phyloP scores from a whole-genome alignment of 2,113 vertebrate species.

The Mus spicilegus region DNA sequence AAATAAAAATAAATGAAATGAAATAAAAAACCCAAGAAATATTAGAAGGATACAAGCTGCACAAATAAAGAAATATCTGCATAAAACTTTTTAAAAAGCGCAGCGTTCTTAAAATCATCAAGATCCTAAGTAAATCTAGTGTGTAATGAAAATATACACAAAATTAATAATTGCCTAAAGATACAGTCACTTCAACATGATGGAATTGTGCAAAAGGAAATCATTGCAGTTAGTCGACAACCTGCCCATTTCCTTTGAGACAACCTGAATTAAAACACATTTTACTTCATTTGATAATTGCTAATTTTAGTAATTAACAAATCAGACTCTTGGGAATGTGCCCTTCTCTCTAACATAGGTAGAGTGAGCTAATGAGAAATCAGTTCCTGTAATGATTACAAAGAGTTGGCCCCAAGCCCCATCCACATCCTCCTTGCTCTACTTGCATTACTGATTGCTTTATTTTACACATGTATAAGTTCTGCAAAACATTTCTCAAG shows the following conservation, averaged over 20 bases:
- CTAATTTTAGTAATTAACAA: constrained; percentile 81
- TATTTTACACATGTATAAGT: constrained; percentile 62
- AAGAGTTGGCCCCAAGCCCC: constrained; percentile 49
- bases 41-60: not conserved
- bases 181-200: constrained; percentile 5
- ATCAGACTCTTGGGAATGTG: constrained; percentile 55
- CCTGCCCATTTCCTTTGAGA: constrained; percentile 58
- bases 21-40: not conserved
- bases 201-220: constrained; percentile 42
- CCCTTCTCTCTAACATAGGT: constrained; percentile 56
- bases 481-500: constrained; percentile 43
- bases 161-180: constrained; percentile 43
- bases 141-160: not conserved
- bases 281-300: constrained; percentile 70
- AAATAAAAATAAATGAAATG: not conserved
- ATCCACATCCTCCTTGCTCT: constrained; percentile 29
- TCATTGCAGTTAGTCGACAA: constrained; percentile 24
- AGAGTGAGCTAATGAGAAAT: constrained; percentile 68
- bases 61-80: not conserved
- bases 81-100: not conserved
- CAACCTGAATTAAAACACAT: constrained; percentile 66
- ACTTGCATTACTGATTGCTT: constrained; percentile 27
- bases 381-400: constrained; percentile 33
- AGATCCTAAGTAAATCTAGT: not conserved
- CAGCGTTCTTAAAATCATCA: not conserved